These are phyloP conservation scores for Martes martes DNA, from an alignment of 2,113 vertebrate genomes.

Conservation along the genomic window DNA sequence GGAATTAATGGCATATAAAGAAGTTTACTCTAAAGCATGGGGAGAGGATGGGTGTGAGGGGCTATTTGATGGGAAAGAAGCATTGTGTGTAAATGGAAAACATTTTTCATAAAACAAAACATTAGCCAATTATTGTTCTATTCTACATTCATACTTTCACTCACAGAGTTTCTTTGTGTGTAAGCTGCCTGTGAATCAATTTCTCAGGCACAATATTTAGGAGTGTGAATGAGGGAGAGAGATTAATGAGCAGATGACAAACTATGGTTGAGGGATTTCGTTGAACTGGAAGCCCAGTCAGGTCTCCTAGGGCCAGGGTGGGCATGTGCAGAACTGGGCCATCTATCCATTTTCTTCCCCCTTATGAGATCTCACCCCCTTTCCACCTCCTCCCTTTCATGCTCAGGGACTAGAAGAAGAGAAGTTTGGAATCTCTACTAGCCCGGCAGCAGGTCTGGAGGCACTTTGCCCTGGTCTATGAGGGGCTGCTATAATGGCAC, in stretches of 20 bases:
- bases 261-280: background rate
- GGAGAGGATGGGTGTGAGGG: background rate
- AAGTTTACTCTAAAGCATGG: background rate
- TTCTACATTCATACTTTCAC: background rate
- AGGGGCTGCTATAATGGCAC: constrained; percentile 85
- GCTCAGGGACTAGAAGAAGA: constrained; percentile 85
- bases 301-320: background rate
- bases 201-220: background rate
- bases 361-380: background rate
- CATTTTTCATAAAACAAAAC: constrained; percentile 9
- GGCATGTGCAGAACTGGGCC: background rate
- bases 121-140: background rate
- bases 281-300: background rate
- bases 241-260: background rate
- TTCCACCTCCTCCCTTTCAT: background rate
- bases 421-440: constrained; percentile 87
- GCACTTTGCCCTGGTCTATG: constrained; percentile 83
- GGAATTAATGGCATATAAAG: background rate
- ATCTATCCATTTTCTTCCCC: background rate
- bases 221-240: background rate
- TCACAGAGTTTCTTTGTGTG: background rate
- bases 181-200: background rate
- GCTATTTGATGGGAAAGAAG: background rate
- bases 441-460: constrained; percentile 79
- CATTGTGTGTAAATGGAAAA: background rate